Evolutionary conservation across 2,797 vertebrate genomes (phyloP), one percentile per base, ranked within the genome.

Genomic region (Halcyon leucocephala): DNA sequence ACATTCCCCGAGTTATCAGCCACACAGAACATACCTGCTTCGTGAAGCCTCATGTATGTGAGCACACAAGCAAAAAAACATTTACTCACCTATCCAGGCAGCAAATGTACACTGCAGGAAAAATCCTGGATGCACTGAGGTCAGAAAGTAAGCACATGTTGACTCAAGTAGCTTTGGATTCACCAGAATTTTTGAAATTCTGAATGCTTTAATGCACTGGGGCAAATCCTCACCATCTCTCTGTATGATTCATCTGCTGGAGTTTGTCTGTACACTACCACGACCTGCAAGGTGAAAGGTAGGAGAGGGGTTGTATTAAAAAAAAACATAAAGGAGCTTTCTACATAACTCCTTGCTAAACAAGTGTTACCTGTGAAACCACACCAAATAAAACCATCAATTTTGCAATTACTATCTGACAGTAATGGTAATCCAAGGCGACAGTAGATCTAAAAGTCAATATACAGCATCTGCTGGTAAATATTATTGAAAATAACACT

Each of bases 401-500:
- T 49, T 78, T 51, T 67, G 48, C 41, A 60, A 18, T 60, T 73
- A 28, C n/a, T 35, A 3, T 33, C 57, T 66, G 51, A 39, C 14
- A 65, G 61, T 37, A 76, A 71, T 7, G 8, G 7, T 42, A 81
- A 90, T 35, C 20, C 31, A 77, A 35, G 26, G 19, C 0, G 6
- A 64, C 51, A 80, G 46, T 4, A 42, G n/a, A n/a, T 48, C 60
- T 82, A 6, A 72, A 66, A 91, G 70, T 54, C 92, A 44, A 48
- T 60, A 60, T 18, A 46, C 1, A 10, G 55, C 76, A 16, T 19
- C 48, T 76, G 57, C 35, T 29, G 21, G 39, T 62, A 91, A 91
- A 86, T 70, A 76, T 72, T 66, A 86, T n/a, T 79, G 70, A 82
- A 90, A 93, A 51, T 15, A 25, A 74, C 80, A 82, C 37, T 25